Evolutionary conservation across 2,888 invertebrate species (phyloP), one percentile per base, ranked within the genome.

Genomic region (Papilio demoleus): DNA sequence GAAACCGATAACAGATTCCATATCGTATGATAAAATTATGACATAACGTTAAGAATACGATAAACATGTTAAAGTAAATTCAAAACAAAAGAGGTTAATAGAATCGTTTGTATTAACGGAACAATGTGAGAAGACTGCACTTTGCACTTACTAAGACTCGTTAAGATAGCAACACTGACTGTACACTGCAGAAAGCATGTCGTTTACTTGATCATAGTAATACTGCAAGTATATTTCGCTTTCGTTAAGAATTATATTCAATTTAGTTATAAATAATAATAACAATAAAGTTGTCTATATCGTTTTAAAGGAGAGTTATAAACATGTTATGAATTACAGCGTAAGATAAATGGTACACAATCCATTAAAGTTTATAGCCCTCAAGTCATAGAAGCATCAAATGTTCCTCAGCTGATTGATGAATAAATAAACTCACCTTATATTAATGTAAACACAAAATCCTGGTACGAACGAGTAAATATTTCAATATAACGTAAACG

Each of bases 361-460:
- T 53, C 53, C 53, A 53, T 53, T 53, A 53, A 53, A 53, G 31
- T 53, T 53, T 53, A 38, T 61, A 45, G 31, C 45, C 58, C 62
- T 67, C 45, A 45, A 45, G 50, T 42, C 56, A 53, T 19, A 63
- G 53, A 34, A 63, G 65, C 71, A 63, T 72, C 70, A 50, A 71
- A 71, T 70, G 67, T 71, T 74, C 74, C 78, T 83, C 87, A 88
- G 89, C 88, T 88, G 87, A 89, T 87, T 82, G 74, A 76, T 75
- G 75, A 77, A 84, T 83, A 83, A 86, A 86, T 85, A 86, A 83
- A 85, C 88, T 86, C 74, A 88, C 87, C 90, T 82, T 80, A 75
- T 71, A 84, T 75, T 75, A 81, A 76, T 78, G 76, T 82, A 85
- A 84, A 84, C 85, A 87, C 79, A 75, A 80, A 75, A 81, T 82